A percentile compares a stretch with the other conserved stretches of the same genome.
Evolutionary conservation across 1,140 invertebrate species (phyloP).

Genomic region (Helicoverpa zea): DNA sequence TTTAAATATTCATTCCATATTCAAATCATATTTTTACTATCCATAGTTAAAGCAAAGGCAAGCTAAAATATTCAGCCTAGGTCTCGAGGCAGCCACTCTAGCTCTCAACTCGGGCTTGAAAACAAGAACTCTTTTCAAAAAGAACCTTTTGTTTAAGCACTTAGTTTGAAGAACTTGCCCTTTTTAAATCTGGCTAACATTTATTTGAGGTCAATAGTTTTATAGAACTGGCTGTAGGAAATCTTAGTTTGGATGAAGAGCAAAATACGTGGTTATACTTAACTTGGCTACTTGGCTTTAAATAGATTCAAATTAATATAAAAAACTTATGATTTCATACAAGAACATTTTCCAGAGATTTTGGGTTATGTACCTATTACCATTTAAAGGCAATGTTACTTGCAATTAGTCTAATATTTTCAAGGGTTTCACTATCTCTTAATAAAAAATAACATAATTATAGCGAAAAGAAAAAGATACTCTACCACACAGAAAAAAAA

Average conservation of each 20-base stretch:
- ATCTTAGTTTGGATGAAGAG: too few species aligned
- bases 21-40: not conserved
- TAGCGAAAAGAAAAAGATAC: not conserved
- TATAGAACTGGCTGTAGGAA: not conserved
- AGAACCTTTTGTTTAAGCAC: slow-evolving; percentile 6
- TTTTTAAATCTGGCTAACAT: not conserved
- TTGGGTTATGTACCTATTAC: too few species aligned
- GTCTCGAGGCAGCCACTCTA: not conserved
- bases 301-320: too few species aligned
- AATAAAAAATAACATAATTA: too few species aligned
- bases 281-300: too few species aligned
- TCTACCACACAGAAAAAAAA: not conserved
- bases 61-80: not conserved
- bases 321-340: too few species aligned
- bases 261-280: too few species aligned
- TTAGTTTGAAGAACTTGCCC: not conserved
- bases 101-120: not conserved
- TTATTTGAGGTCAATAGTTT: not conserved
- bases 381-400: too few species aligned
- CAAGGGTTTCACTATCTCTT: too few species aligned
- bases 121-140: not conserved
- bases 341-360: too few species aligned
- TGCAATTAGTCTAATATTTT: too few species aligned
- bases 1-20: not conserved
- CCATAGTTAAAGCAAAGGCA: not conserved